Evolutionary conservation across 2,888 invertebrate genomes (phyloP).

Genomic region (Girardia tigrina): DNA sequence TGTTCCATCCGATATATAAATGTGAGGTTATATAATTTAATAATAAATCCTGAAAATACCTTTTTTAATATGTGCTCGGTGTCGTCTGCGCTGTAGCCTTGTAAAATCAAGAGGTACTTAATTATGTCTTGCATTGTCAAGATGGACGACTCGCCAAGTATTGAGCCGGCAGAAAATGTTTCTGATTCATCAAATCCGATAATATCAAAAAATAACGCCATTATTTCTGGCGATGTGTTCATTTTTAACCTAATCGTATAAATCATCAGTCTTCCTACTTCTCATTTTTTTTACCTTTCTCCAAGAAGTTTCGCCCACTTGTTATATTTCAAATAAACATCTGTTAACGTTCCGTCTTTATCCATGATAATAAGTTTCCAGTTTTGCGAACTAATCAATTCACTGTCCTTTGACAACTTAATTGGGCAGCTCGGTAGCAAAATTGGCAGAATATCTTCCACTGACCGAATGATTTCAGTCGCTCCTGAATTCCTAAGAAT

Average conservation of each 20-base stretch:
- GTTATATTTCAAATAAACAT: conserved; percentile 47
- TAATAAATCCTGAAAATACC: neutral
- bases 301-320: conserved; percentile 34
- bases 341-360: conserved; percentile 47
- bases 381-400: conserved; percentile 26
- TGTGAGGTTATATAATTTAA: too few relatives aligned
- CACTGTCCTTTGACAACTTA: conserved; percentile 21
- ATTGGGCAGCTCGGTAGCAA: conserved; percentile 40
- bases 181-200: neutral
- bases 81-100: neutral
- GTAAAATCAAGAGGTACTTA: neutral
- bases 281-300: conserved; percentile 10
- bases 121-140: conserved; percentile 12
- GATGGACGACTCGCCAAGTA: neutral
- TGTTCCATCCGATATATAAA: too few relatives aligned
- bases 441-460: conserved; percentile 41
- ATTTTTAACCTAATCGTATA: neutral
- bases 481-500: conserved; percentile 32
- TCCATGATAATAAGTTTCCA: conserved; percentile 44
- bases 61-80: neutral
- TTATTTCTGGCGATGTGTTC: neutral
- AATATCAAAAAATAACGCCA: neutral
- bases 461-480: conserved; percentile 40
- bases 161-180: neutral
- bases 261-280: neutral